phyloP scores from a whole-genome alignment of 2,888 invertebrate genomes.

The Platycnemis pennipes region DNA sequence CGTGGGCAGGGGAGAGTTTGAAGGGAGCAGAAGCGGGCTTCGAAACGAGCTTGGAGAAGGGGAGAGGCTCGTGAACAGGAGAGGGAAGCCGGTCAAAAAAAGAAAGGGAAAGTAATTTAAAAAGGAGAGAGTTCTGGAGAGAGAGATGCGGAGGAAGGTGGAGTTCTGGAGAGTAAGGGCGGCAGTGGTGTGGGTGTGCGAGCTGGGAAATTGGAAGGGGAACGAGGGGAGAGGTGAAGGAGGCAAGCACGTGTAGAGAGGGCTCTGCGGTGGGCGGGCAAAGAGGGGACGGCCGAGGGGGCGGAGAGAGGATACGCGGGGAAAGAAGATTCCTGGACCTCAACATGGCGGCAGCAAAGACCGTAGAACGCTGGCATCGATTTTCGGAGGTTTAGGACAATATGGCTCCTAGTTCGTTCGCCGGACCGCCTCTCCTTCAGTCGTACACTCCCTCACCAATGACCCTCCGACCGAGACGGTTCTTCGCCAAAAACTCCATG shows the following conservation, averaged over 20 bases:
- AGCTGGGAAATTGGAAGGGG: not conserved
- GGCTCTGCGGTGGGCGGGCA: not conserved
- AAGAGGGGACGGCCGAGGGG: not conserved
- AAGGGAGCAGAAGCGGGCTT: conserved; percentile 1
- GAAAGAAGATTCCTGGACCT: conserved; percentile 62
- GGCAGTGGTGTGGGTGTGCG: not conserved
- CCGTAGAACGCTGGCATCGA: conserved; percentile 55
- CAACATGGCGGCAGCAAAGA: conserved; percentile 64
- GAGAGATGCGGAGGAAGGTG: not conserved
- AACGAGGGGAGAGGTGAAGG: not conserved
- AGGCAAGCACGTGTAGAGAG: not conserved
- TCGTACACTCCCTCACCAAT: not conserved
- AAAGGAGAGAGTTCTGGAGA: conserved; percentile 47
- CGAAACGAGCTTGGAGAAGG: not conserved
- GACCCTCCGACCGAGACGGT: not conserved
- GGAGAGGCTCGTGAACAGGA: too few relatives aligned
- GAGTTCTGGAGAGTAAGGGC: not conserved
- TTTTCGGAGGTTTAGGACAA: conserved; percentile 66
- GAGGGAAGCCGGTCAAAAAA: conserved; percentile 28
- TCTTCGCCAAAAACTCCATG: not conserved
- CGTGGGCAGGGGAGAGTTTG: not conserved
- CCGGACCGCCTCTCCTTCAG: too few relatives aligned
- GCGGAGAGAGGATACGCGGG: not conserved
- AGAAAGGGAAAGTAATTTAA: conserved; percentile 66
- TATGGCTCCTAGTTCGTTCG: conserved; percentile 43